Conservation (phyloP, 2,113 vertebrate species). For the Calyptommatus sinebrachiatus region DNA sequence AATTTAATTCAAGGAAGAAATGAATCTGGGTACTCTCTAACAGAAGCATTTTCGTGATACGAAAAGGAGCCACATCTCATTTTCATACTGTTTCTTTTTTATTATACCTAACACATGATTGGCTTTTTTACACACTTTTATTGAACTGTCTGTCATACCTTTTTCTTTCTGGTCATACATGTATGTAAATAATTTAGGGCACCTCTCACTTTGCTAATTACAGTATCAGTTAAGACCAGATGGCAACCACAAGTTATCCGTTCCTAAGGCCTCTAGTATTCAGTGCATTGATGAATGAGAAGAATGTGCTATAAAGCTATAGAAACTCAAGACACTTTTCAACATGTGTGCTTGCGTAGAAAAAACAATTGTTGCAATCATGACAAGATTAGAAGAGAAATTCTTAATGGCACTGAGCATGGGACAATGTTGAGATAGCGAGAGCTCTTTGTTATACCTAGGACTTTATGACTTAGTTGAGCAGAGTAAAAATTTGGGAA, state of each 20-base stretch:
- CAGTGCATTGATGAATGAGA: conserved; percentile 9
- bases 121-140: too few species aligned
- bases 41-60: too few species aligned
- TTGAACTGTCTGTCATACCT: too few species aligned
- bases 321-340: conserved; percentile 39
- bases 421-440: not conserved
- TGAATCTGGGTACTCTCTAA: too few species aligned
- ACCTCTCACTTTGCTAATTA: conserved; percentile 47
- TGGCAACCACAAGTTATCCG: not conserved
- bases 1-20: too few species aligned
- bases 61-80: too few species aligned
- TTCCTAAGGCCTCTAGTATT: conserved; percentile 39
- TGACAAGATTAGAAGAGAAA: not conserved
- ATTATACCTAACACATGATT: too few species aligned
- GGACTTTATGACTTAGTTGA: not conserved
- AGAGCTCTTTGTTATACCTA: not conserved
- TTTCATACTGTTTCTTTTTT: too few species aligned
- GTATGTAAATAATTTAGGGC: not conserved
- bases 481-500: not conserved
- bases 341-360: conserved; percentile 19
- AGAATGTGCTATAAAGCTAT: not conserved
- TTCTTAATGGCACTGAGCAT: not conserved
- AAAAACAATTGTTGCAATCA: not conserved
- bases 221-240: conserved; percentile 9
- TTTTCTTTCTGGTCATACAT: too few species aligned